Evolutionary conservation across 1,140 invertebrate genomes (phyloP), one percentile per base, ranked within the genome.

Genomic region (Cydia pomonella): DNA sequence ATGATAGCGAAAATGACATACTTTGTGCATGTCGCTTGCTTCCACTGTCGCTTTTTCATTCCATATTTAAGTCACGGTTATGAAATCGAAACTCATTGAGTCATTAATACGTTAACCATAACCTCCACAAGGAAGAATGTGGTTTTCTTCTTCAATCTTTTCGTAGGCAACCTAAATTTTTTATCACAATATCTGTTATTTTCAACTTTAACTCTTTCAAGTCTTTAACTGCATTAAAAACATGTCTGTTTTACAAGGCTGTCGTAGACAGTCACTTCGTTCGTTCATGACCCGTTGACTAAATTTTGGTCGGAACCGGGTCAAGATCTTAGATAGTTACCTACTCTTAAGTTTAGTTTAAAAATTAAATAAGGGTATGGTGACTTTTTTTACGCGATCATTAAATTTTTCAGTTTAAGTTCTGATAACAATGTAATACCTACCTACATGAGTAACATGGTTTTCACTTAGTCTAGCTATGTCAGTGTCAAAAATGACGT

Each of bases 1-100:
- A 72, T 85, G 91, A 91, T 90, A 91, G 89, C 88, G 89, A 91
- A 92, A 92, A 90, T 82, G 88, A 86, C 90, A 91, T 81, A 88
- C 89, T 87, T 88, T 77, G 77, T 50, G 80, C 84, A 69, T 33
- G 79, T 83, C 82, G 77, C 79, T 80, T 0, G 80, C 80, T 66
- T 78, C 71, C 78, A 83, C 87, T 85, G 85, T 87, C 84, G 84
- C 86, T 91, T 88, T 88, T 89, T 86, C 85, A 90, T 88, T 84
- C 83, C 88, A 85, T 89, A 90, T 91, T 89, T 87, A 89, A 87
- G 89, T 90, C 87, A 87, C 79, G 85, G 87, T 90, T 92, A 90
- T 87, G 87, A 92, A 90, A 91, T 87, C 85, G 85, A 86, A 89
- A 89, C 83, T 73, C 87, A 87, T 89, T 89, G 86, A 89, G 83